A percentile compares a stretch with the other conserved stretches of the same genome.
These are phyloP conservation scores for Eristalis pertinax DNA, from an alignment of 2,888 invertebrate species.

Conservation along the genomic window DNA sequence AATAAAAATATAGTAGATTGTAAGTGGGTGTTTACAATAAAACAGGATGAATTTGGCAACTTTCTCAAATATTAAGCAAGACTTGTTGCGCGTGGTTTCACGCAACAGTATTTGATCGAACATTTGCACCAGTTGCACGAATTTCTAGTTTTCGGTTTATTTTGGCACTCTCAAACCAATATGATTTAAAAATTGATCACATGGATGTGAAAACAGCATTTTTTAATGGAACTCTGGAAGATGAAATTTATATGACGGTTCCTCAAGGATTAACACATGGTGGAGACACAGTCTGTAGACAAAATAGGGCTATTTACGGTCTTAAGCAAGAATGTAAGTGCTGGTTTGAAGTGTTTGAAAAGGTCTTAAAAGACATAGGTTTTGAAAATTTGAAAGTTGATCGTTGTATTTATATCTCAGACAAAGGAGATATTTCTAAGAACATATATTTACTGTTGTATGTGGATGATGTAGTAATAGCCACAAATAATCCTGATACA, in stretches of 20 bases:
- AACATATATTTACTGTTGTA: no score
- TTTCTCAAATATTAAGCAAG: no score
- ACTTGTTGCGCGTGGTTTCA: no score
- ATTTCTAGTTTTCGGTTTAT: conserved; percentile 40
- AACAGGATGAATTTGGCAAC: no score
- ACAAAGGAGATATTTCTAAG: no score
- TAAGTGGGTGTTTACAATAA: no score
- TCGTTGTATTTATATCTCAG: no score
- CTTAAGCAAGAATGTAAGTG: no score
- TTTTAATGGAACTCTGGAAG: conserved; percentile 60
- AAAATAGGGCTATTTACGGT: conserved; percentile 63
- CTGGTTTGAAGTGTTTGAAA: conserved; percentile 61
- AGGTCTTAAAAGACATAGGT: conserved; percentile 55
- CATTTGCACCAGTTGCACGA: conserved; percentile 20
- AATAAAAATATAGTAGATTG: no score
- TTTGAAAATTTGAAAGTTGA: conserved; percentile 29
- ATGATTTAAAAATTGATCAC: conserved; percentile 24
- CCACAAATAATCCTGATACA: no score
- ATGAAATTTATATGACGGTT: conserved; percentile 64
- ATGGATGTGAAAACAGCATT: conserved; percentile 6
- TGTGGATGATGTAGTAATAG: no score
- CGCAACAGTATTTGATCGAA: conserved; percentile 4
- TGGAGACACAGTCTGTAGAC: conserved; percentile 45
- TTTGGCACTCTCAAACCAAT: conserved; percentile 58
- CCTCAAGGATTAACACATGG: conserved; percentile 26